Percentiles rank a stretch among this genome's conserved stretches.
phyloP scores from a whole-genome alignment of 2,888 invertebrate genomes.

The Yponomeuta sedellus region DNA sequence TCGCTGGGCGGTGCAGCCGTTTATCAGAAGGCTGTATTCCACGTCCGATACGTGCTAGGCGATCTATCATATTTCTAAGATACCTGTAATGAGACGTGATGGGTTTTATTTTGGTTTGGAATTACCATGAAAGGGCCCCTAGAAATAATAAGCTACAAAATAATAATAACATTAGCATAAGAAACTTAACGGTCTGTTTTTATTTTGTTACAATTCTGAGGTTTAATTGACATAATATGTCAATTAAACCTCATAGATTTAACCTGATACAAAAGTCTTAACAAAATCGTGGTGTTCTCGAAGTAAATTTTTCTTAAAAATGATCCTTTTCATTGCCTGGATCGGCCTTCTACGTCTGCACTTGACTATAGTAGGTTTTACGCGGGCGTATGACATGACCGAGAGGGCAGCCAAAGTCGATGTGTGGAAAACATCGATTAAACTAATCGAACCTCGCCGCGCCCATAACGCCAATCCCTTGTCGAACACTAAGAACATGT shows the following conservation, averaged over 20 bases:
- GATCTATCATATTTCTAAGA: slow-evolving; percentile 1
- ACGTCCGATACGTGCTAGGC: not conserved
- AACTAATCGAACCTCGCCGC: not conserved
- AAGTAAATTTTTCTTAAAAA: not conserved
- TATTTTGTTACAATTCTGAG: no score
- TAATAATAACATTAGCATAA: no score
- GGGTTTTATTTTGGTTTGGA: not conserved
- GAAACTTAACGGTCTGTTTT: not conserved
- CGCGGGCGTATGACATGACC: not conserved
- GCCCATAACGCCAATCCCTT: not conserved
- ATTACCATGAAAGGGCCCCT: not conserved
- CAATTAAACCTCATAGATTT: no score
- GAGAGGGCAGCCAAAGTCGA: not conserved
- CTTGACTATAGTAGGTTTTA: not conserved
- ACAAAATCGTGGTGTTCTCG: no score
- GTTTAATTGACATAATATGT: no score
- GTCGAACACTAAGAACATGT: not conserved
- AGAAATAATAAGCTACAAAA: no score
- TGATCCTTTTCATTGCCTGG: not conserved
- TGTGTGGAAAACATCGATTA: not conserved
- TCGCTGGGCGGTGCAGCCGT: not conserved
- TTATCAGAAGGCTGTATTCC: not conserved
- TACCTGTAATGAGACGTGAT: not conserved
- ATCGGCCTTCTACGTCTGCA: not conserved
- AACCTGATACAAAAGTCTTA: no score